phyloP scores from a whole-genome alignment of 1,140 invertebrate genomes.

The Atta texana region DNA sequence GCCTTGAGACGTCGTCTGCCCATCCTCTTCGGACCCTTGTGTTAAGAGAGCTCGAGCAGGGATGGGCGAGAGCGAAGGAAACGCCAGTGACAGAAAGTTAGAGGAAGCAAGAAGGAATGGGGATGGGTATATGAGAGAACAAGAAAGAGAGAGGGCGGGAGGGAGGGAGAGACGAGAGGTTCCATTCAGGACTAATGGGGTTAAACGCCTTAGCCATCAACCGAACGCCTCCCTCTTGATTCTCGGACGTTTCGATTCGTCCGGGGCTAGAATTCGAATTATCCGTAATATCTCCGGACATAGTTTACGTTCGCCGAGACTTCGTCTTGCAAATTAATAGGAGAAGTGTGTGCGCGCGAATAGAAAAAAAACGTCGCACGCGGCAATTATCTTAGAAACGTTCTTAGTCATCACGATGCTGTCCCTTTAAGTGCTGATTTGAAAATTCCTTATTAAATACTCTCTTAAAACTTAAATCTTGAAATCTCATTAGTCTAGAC shows the following conservation, averaged over 20 bases:
- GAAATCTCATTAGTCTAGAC: too few species aligned
- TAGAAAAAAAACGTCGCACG: background rate
- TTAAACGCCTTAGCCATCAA: slow-evolving; percentile 85
- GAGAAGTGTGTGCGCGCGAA: background rate
- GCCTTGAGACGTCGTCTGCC: slow-evolving; percentile 82
- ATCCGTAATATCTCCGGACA: slow-evolving; percentile 60
- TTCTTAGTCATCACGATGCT: background rate
- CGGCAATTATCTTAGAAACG: background rate
- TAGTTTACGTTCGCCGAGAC: slow-evolving; percentile 44
- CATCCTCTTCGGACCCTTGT: slow-evolving; percentile 74
- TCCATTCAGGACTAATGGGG: slow-evolving; percentile 85
- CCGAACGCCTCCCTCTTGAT: slow-evolving; percentile 77
- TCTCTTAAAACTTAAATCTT: background rate
- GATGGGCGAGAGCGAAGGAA: slow-evolving; percentile 58
- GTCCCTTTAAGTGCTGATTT: background rate
- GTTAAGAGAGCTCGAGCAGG: slow-evolving; percentile 71
- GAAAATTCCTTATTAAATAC: slow-evolving; percentile 14
- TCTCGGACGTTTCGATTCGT: slow-evolving; percentile 76
- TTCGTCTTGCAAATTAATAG: slow-evolving; percentile 38
- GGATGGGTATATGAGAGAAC: background rate
- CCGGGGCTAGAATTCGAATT: slow-evolving; percentile 60
- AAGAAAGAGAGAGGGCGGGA: slow-evolving; percentile 62
- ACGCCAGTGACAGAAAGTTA: slow-evolving; percentile 50
- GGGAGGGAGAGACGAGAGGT: slow-evolving; percentile 69
- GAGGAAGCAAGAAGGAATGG: slow-evolving; percentile 48